Base-by-base conservation (phyloP, 2,797 vertebrate species). In the Rhynchonycteris naso region DNA sequence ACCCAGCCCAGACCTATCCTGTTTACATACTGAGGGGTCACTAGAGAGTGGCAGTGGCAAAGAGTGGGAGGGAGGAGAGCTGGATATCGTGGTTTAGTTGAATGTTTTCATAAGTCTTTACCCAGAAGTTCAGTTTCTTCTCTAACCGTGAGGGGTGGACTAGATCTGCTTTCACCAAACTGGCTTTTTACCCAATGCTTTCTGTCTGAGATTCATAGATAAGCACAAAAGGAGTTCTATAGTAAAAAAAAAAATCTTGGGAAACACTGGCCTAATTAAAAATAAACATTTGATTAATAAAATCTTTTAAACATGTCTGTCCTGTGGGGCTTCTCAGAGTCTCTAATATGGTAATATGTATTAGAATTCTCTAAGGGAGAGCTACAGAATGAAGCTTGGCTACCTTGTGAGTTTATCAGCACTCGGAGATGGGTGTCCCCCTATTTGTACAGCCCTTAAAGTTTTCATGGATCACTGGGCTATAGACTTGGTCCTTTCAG, bases 261-360 rank as follows among this genome's bases (percentile, higher is more conserved):
- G 58, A 93, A 89, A 75, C 75, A 84, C 19, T 83, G 19, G 4
- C 15, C 33, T 95, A 90, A 76, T 92, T 86, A 75, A 93, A 90
- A 79, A 76, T 38, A 91, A 93, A 79, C 19, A 35, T 47, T 90
- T 47, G 35, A 74, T 38, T 88, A 84, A 59, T 84, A 54, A 69
- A 85, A 84, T 15, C 8, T 33, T 81, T 71, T 80, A 47, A 82
- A 84, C 56, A 63, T 72, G 7, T 72, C 50, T 84, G 33, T 72
- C 56, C 28, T 30, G 7, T 21, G 65, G 33, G 5, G 4, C 61
- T 72, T 63, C 33, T 92, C 5, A 66, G 63, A 69, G 43, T 52
- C 72, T 76, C n/a, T 35, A 66, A n/a, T 69, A 78, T 66, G 13
- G 21, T 66, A 74, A 30, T 63, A 19, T 0, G 0, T 52, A 4